Percentiles rank a stretch among this genome's conserved stretches.
phyloP scores from a whole-genome alignment of 2,113 vertebrate species.

The Smithornis capensis region DNA sequence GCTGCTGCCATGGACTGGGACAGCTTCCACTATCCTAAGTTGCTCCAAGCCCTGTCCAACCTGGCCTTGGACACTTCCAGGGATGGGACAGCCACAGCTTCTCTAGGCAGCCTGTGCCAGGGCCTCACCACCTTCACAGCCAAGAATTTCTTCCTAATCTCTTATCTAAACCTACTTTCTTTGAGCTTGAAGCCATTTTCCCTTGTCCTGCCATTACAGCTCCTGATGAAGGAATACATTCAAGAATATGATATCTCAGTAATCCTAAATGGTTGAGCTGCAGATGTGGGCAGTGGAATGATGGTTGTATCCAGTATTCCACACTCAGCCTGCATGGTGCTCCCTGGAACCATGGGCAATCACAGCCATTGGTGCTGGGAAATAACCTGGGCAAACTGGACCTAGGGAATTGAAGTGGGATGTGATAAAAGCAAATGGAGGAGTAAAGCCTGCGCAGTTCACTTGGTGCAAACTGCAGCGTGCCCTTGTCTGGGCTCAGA shows the following conservation, averaged over 20 bases:
- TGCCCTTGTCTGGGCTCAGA: slow-evolving; percentile 46
- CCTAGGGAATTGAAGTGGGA: not conserved
- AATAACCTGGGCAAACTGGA: not conserved
- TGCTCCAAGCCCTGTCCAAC: not conserved
- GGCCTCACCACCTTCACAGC: not conserved
- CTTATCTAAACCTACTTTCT: not conserved
- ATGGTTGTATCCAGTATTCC: not conserved
- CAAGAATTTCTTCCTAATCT: not conserved
- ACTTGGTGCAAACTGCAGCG: not conserved
- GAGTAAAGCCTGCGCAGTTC: not conserved
- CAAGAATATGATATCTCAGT: not conserved
- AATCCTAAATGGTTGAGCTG: not conserved
- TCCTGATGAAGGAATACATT: not conserved
- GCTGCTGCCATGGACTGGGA: not conserved
- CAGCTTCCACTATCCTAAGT: not conserved
- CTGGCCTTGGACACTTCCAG: not conserved
- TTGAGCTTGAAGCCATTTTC: not conserved
- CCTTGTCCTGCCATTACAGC: not conserved
- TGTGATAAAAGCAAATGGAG: not conserved
- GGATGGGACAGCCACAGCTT: not conserved
- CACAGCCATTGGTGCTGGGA: not conserved
- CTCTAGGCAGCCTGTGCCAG: not conserved
- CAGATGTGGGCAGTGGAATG: not conserved
- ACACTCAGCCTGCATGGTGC: rapidly evolving
- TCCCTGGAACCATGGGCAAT: not conserved